A percentile compares a stretch with the other conserved stretches of the same genome.
Conservation (phyloP, 2,797 vertebrate species). For the Sciurus vulgaris region DNA sequence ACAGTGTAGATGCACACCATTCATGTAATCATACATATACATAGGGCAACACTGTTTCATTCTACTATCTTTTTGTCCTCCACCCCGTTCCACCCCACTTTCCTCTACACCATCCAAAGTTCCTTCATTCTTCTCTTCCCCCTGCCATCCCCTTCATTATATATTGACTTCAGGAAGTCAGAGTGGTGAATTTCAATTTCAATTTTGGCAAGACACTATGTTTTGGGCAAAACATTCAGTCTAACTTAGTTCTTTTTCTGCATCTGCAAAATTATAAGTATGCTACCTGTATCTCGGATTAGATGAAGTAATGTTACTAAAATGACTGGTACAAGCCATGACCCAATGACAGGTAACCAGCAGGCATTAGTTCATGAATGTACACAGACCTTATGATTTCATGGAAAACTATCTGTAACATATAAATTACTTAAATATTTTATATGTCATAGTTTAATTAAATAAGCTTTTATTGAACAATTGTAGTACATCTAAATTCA, state of each 20-base stretch:
- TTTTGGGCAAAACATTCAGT: background rate
- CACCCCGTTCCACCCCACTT: too few relatives aligned
- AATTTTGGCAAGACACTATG: background rate
- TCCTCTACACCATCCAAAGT: too few relatives aligned
- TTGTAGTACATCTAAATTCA: background rate
- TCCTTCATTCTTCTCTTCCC: too few relatives aligned
- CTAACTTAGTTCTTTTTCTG: background rate
- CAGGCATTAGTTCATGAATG: background rate
- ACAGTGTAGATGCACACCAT: too few relatives aligned
- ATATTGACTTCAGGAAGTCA: background rate
- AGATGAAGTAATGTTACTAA: background rate
- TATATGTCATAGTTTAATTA: constrained; percentile 37
- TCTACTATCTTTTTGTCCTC: too few relatives aligned
- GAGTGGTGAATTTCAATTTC: background rate
- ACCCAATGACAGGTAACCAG: background rate
- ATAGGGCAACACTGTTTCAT: too few relatives aligned
- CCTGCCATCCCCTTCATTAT: too few relatives aligned
- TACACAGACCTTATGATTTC: background rate
- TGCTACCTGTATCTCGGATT: background rate
- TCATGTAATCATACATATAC: too few relatives aligned
- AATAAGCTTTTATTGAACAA: background rate
- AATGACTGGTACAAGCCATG: background rate
- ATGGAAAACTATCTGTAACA: background rate
- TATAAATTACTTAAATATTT: constrained; percentile 36
- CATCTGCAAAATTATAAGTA: constrained; percentile 27